These are phyloP conservation scores for Cryptoleucopteryx plumbea DNA, from an alignment of 2,113 vertebrate genomes.

Conservation along the genomic window DNA sequence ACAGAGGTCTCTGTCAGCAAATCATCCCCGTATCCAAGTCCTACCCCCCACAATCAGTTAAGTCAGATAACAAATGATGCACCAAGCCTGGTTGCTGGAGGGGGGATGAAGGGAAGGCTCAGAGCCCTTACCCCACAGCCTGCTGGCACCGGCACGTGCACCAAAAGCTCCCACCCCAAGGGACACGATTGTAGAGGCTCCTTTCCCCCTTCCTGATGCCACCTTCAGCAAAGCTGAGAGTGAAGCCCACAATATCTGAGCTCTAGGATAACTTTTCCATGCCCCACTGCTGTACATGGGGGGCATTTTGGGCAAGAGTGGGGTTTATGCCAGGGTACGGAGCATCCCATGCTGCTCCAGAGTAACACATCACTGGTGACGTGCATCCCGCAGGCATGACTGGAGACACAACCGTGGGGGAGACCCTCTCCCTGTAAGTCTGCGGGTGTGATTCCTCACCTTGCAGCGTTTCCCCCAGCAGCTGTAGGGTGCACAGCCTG, in stretches of 20 bases:
- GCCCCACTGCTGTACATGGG: rapidly evolving
- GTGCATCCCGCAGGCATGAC: not conserved
- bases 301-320: not conserved
- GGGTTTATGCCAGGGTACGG: not conserved
- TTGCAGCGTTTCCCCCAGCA: rapidly evolving
- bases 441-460: rapidly evolving
- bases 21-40: not conserved
- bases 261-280: not conserved
- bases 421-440: not conserved
- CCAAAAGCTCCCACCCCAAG: not conserved
- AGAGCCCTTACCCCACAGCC: not conserved
- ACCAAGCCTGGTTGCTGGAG: not conserved
- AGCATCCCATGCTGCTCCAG: not conserved
- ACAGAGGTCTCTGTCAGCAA: not conserved
- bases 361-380: not conserved
- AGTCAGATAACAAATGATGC: not conserved
- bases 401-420: not conserved
- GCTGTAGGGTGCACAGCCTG: rapidly evolving
- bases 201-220: not conserved
- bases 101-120: not conserved
- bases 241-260: not conserved
- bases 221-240: not conserved
- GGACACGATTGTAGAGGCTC: rapidly evolving
- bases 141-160: not conserved
- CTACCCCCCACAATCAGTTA: not conserved